phyloP scores from a whole-genome alignment of 2,797 vertebrate species.

The Diglossa cyanea region DNA sequence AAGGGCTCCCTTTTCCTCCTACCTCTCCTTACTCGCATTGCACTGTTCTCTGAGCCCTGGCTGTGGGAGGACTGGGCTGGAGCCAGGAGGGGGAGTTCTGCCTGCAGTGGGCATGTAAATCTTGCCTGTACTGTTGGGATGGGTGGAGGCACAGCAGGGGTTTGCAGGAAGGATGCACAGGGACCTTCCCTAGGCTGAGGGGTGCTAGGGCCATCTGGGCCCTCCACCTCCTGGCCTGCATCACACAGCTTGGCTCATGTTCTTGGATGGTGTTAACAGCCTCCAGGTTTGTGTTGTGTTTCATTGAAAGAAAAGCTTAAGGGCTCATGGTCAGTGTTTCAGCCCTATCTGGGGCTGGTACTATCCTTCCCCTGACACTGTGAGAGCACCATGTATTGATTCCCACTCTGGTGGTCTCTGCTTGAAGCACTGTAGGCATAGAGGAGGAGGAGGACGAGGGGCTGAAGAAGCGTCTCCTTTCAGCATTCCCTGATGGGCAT shows the following conservation, averaged over 20 bases:
- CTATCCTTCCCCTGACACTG: accelerated
- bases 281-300: slow-evolving; percentile 10
- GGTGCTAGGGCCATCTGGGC: neutral
- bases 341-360: neutral
- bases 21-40: neutral
- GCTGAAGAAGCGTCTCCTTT: neutral
- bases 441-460: neutral
- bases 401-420: neutral
- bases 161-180: neutral
- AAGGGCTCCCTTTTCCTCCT: neutral
- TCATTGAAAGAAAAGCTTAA: slow-evolving; percentile 36
- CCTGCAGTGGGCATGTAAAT: neutral
- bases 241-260: neutral
- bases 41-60: neutral
- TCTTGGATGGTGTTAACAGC: neutral
- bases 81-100: neutral
- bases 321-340: neutral
- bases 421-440: neutral
- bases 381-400: neutral
- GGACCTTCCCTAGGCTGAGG: neutral
- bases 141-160: neutral
- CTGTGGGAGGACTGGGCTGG: neutral
- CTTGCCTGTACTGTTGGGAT: neutral
- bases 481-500: neutral
- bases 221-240: neutral